Base-by-base conservation (phyloP, 2,797 vertebrate species). In the Sebastes steindachneri region DNA sequence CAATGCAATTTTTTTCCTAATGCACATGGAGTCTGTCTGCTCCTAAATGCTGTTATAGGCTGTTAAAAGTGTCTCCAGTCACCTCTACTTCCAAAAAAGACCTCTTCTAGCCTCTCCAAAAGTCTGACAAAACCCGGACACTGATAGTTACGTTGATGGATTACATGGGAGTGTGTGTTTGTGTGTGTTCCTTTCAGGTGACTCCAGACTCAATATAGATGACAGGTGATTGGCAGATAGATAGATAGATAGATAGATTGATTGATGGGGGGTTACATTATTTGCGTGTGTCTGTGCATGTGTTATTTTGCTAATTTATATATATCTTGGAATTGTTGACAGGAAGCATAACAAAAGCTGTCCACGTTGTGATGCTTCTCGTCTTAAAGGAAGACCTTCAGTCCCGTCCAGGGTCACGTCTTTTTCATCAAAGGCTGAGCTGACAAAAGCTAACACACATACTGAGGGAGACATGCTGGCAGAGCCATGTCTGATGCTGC, bases 351-450 rank as follows among this genome's bases (percentile, higher is more conserved):
- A 79, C 59, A 77, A 82, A 83, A 86, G 64, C 74, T 77, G 59
- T 71, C 35, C 37, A 15, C 37, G 14, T 41, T 41, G 37, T 73
- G 85, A 73, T 72, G 86, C 77, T 68, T 73, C 45, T 63, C 59
- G 54, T 85, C 37, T 83, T 9, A 12, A 53, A 17, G 25, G 57
- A 71, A 85, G 88, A 88, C 82, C 80, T 80, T 82, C 80, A 80
- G 19, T 75, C 48, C 48, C 9, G 37, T 58, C 72, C 71, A 63
- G 83, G 85, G 88, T 91, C 85, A 85, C 73, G 26, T 86, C 68
- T 37, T 80, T 82, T 66, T 82, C 37, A 82, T 64, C 17, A 73
- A 26, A 86, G 66, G 70, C 69, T 72, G 73, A 86, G 88, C 85
- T 85, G 80, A 84, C 76, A 79, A 66, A 77, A 83, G 69, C 77